phyloP scores from a whole-genome alignment of 2,797 vertebrate species.

The Anniella stebbinsi region DNA sequence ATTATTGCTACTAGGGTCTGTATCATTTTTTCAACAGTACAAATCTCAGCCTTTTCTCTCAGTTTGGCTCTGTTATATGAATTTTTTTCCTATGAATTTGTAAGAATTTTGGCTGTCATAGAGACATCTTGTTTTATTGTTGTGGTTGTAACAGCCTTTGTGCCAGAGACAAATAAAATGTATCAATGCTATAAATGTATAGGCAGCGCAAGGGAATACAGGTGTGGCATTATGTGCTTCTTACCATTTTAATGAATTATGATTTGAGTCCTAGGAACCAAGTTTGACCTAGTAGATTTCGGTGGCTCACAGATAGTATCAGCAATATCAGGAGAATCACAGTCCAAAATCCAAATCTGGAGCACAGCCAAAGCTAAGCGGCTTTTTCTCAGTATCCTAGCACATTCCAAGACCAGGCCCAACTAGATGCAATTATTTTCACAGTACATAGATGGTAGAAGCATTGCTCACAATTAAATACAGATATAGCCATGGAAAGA shows the following conservation, averaged over 20 bases:
- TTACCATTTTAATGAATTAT: background rate
- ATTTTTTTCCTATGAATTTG: too few relatives aligned
- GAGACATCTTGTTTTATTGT: too few relatives aligned
- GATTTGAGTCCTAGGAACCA: background rate
- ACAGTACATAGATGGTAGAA: background rate
- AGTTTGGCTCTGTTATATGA: too few relatives aligned
- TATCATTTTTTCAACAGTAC: too few relatives aligned
- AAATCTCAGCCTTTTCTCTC: too few relatives aligned
- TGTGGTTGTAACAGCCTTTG: too few relatives aligned
- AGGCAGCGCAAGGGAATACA: background rate
- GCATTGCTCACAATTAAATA: too few relatives aligned
- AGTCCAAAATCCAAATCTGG: background rate
- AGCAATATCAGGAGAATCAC: background rate
- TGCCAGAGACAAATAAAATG: too few relatives aligned
- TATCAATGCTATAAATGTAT: too few relatives aligned
- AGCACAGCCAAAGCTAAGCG: too few relatives aligned
- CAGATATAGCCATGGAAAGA: background rate
- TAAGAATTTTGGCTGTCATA: too few relatives aligned
- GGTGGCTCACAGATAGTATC: background rate
- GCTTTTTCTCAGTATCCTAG: background rate
- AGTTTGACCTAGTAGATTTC: background rate
- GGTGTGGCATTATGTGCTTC: background rate
- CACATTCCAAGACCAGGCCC: background rate
- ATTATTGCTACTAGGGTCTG: too few relatives aligned
- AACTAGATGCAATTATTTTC: background rate